These are phyloP conservation scores for Homarus americanus DNA, from an alignment of 1,140 invertebrate genomes.

Conservation along the genomic window DNA sequence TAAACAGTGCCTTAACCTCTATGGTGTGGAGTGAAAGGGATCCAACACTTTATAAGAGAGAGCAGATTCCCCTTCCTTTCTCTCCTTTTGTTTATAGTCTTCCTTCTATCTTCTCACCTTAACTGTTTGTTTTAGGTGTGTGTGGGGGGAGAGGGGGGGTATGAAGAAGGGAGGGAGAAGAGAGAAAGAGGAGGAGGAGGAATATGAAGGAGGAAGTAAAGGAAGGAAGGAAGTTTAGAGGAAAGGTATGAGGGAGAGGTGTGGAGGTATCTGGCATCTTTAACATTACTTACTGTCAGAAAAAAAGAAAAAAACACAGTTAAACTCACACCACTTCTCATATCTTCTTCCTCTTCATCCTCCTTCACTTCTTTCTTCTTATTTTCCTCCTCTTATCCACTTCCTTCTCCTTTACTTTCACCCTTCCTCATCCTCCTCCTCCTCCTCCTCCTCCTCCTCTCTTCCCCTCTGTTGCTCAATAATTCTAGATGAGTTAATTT, in stretches of 20 bases:
- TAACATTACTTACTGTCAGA: too few species aligned
- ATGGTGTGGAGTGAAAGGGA: too few species aligned
- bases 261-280: too few species aligned
- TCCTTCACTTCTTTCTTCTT: neutral
- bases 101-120: neutral
- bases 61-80: neutral
- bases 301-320: too few species aligned
- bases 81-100: neutral
- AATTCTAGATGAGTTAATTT: too few species aligned
- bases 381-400: too few species aligned
- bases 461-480: neutral
- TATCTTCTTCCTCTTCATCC: too few species aligned
- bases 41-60: too few species aligned
- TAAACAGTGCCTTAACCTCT: too few species aligned
- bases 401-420: neutral
- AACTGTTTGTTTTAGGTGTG: neutral
- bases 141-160: neutral
- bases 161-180: neutral
- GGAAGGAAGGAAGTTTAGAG: too few species aligned
- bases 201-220: neutral
- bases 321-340: too few species aligned
- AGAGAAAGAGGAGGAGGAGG: neutral
- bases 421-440: neutral
- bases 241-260: too few species aligned
- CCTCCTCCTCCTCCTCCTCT: neutral